These are phyloP conservation scores for western clawed frog (Xenopus tropicalis) DNA, from an alignment of 2,113 vertebrate species.

Conservation along the genomic window UCB_Xtro_10.0 CM004446.2:143186501-143187000, in stretches of 20 bases:
- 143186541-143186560: slow-evolving; percentile 47
- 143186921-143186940: too few relatives aligned
- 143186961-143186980: too few relatives aligned
- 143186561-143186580: slow-evolving; percentile 13
- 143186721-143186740: slow-evolving; percentile 38
- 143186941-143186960: too few relatives aligned
- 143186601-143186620: slow-evolving; percentile 19
- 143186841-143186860: too few relatives aligned
- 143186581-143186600: slow-evolving; percentile 31
- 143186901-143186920: too few relatives aligned
- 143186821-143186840: too few relatives aligned
- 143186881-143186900: too few relatives aligned
- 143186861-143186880: too few relatives aligned
- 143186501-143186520: slow-evolving; percentile 50
- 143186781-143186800: slow-evolving; percentile 4
- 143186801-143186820: not conserved
- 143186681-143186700: slow-evolving; percentile 18
- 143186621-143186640: slow-evolving; percentile 30
- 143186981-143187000: too few relatives aligned
- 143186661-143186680: slow-evolving; percentile 34
- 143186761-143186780: not conserved
- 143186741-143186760: slow-evolving; percentile 21
- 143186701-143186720: slow-evolving; percentile 28
- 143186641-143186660: slow-evolving; percentile 40
- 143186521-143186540: slow-evolving; percentile 38